A percentile compares a stretch with the other conserved stretches of the same genome.
phyloP scores from a whole-genome alignment of 2,797 vertebrate genomes.

The Oceanodroma leucorhoa region DNA sequence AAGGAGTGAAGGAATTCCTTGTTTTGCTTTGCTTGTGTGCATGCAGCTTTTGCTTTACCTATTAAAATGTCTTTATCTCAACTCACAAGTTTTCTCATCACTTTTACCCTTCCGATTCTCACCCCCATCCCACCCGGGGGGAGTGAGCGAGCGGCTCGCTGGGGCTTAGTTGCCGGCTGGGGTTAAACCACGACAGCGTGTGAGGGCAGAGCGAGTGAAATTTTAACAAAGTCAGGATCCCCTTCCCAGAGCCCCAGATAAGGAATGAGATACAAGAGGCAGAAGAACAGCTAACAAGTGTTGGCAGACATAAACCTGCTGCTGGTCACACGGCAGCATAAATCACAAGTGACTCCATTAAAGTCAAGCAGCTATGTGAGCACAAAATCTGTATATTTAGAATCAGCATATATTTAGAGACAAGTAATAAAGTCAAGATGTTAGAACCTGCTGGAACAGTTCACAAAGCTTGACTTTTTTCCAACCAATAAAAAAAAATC shows the following conservation, averaged over 20 bases:
- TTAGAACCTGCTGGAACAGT: conserved; percentile 9
- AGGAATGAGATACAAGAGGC: neutral
- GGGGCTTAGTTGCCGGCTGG: no score
- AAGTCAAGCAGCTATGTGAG: conserved; percentile 18
- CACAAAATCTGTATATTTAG: conserved; percentile 26
- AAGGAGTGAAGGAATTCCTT: no score
- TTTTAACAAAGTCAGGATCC: neutral
- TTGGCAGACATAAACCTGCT: neutral
- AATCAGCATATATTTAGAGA: conserved; percentile 22
- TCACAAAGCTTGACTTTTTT: neutral
- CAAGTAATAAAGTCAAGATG: neutral
- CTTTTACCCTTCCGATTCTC: no score
- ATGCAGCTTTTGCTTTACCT: no score
- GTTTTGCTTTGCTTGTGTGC: no score
- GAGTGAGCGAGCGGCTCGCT: no score
- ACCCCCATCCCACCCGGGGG: no score
- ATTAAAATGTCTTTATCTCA: no score
- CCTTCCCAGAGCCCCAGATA: neutral
- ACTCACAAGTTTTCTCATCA: no score
- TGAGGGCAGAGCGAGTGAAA: neutral
- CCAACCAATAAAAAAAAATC: neutral
- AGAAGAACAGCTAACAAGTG: neutral
- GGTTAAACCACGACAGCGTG: no score
- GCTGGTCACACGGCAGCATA: neutral
- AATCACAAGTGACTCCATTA: conserved; percentile 22